Conservation (phyloP, 2,797 vertebrate species). For the Chaenodraco wilsoni region DNA sequence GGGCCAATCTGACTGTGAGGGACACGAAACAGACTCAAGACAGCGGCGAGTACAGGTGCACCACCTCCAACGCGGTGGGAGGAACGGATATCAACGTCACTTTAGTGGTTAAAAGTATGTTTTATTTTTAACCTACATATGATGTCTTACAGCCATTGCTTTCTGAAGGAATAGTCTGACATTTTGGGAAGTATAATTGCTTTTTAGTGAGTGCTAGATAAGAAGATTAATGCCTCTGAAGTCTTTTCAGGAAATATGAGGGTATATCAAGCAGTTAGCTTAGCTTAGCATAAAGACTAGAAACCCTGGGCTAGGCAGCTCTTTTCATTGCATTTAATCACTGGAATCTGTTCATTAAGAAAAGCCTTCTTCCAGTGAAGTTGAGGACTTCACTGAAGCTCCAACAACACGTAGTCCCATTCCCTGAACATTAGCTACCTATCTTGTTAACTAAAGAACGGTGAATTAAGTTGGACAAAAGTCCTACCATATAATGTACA, state of each 20-base stretch:
- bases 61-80: constrained; percentile 88
- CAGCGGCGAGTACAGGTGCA: constrained; percentile 88
- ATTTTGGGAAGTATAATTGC: background rate
- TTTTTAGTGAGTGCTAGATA: background rate
- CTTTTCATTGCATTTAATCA: too few relatives aligned
- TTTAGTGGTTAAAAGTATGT: constrained; percentile 88
- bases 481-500: too few relatives aligned
- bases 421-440: too few relatives aligned
- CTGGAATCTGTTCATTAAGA: too few relatives aligned
- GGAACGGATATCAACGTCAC: constrained; percentile 83
- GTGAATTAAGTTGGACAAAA: too few relatives aligned
- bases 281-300: background rate
- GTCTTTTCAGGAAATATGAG: background rate
- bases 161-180: background rate
- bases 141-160: background rate
- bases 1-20: constrained; percentile 86
- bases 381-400: too few relatives aligned
- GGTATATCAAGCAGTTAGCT: background rate
- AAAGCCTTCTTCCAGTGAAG: too few relatives aligned
- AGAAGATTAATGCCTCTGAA: background rate
- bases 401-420: too few relatives aligned
- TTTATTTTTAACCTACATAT: background rate
- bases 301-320: too few relatives aligned
- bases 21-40: constrained; percentile 84
- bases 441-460: too few relatives aligned